These are phyloP conservation scores for Chionodraco myersi DNA, from an alignment of 2,113 vertebrate species.

Conservation along the genomic window DNA sequence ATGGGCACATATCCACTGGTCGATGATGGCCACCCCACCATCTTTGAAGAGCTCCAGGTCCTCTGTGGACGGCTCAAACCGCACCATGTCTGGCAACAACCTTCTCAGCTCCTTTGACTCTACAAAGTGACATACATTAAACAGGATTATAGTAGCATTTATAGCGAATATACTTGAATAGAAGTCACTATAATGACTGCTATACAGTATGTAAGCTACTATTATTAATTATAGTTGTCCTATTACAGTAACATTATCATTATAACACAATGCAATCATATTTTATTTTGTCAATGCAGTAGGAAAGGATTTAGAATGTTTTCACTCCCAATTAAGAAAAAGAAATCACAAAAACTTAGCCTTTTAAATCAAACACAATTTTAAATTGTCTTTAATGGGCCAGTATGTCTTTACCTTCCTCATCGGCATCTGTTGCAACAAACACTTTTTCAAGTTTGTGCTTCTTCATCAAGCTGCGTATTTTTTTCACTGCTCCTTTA, in stretches of 20 bases:
- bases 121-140: slow-evolving; percentile 57
- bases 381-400: not conserved
- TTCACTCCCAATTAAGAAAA: not conserved
- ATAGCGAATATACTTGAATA: not conserved
- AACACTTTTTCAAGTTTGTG: slow-evolving; percentile 89
- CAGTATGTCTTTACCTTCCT: slow-evolving; percentile 83
- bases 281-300: not conserved
- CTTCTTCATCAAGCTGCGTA: slow-evolving; percentile 88
- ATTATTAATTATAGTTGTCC: not conserved
- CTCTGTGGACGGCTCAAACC: slow-evolving; percentile 88
- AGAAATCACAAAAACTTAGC: too few relatives aligned
- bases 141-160: not conserved
- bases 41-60: slow-evolving; percentile 93
- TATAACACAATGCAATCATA: not conserved
- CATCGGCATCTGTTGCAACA: slow-evolving; percentile 93
- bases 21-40: slow-evolving; percentile 94
- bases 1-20: slow-evolving; percentile 97
- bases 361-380: not conserved
- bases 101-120: slow-evolving; percentile 87
- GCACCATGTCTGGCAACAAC: slow-evolving; percentile 90
- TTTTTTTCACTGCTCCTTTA: slow-evolving; percentile 88
- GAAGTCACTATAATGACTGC: not conserved
- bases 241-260: not conserved
- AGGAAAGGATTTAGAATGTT: not conserved
- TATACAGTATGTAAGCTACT: not conserved